Evolutionary conservation across 2,113 vertebrate genomes (phyloP), one percentile per base, ranked within the genome.

Genomic region (Psephotus haematonotus): DNA sequence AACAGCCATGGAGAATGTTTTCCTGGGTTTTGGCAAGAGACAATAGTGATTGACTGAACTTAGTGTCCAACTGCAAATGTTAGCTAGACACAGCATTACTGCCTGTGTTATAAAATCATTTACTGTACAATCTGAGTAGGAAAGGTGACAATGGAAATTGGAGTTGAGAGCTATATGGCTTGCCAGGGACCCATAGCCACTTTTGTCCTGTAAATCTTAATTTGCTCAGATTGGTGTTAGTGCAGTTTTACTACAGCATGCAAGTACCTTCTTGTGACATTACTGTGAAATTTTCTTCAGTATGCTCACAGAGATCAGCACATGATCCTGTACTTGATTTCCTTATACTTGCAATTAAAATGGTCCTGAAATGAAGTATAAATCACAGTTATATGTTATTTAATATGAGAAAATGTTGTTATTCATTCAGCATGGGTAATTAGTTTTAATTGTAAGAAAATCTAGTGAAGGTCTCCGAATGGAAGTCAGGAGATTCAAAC

Each of bases 191-290:
- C 33, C 44, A 8, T 20, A 65, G 67, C 78, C n/a, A 4, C 71
- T 18, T 4, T 4, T 63, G 11, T 35, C 33, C 74, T 31, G 2
- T 23, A 57, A 86, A 88, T 88, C 60, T 67, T 52, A 2, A 2
- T 68, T 75, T 59, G 29, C 52, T 60, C 0, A 0, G 8, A 49
- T 78, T 84, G 82, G 18, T 47, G 76, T 72, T 64, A 76, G 17
- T 1, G 6, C 19, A 2, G 29, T 15, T 78, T 83, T 67, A 8
- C 23, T 49, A 18, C 0, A 5, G 39, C 33, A 1, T 0, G 19
- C 35, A 59, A 39, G 41, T 31, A 2, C 23, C 31, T 57, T 91
- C 43, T 7, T 13, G 41, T 20, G 41, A 35, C 23, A 23, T 52
- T 14, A 5, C 50, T 2, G 2, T 16, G 69, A 7, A 1, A 2